Evolutionary conservation across 23 tunicate species (phyloP).

Genomic region (Ascidia mentula): DNA sequence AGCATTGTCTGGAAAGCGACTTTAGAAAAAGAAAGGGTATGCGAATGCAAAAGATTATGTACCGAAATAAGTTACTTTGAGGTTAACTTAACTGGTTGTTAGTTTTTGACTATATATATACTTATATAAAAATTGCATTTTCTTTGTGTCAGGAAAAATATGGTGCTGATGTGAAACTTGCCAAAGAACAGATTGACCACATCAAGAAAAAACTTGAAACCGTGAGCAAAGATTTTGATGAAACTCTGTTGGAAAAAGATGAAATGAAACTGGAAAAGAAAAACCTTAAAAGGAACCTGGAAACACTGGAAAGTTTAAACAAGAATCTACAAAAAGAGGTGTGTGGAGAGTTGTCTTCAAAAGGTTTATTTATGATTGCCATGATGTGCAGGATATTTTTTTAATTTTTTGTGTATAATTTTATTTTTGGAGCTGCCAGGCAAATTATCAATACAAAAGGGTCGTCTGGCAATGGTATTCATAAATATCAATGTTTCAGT

Average conservation of each 20-base stretch:
- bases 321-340: conserved; percentile 31
- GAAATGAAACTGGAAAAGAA: conserved; percentile 6
- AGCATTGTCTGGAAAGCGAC: conserved; percentile 14
- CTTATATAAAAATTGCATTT: not conserved
- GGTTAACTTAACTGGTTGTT: no score
- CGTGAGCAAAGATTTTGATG: not conserved
- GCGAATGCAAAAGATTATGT: no score
- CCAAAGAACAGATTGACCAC: not conserved
- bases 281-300: not conserved
- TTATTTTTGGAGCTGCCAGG: no score
- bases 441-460: no score
- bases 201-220: conserved; percentile 6
- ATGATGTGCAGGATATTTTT: no score
- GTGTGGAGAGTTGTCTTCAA: no score
- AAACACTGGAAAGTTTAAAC: not conserved
- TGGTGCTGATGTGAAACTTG: not conserved
- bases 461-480: no score
- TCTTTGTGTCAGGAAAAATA: conserved; percentile 26
- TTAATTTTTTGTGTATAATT: no score
- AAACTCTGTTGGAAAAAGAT: conserved; percentile 24
- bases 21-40: conserved; percentile 10
- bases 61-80: no score
- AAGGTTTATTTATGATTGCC: not conserved
- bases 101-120: no score
- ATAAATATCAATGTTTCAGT: no score